These are phyloP conservation scores for Bucorvus abyssinicus DNA, from an alignment of 2,797 vertebrate genomes.

Conservation along the genomic window DNA sequence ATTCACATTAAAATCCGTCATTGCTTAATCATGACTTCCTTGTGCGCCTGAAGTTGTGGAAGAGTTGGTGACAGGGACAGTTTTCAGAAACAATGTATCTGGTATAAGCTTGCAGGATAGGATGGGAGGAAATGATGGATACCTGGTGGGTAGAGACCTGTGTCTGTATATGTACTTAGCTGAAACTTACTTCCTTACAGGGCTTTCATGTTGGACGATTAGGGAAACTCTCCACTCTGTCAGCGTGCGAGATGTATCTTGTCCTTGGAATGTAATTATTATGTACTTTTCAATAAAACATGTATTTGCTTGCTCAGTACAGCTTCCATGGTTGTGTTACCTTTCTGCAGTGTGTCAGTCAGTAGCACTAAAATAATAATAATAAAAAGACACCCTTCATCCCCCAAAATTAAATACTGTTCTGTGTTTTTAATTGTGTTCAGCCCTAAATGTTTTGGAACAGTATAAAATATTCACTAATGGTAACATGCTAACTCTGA, in stretches of 20 bases:
- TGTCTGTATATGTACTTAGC: not conserved
- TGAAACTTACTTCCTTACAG: not conserved
- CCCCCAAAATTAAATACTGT: not conserved
- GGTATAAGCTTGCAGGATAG: not conserved
- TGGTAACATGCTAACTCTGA: not conserved
- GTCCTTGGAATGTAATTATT: not conserved
- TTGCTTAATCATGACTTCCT: not conserved
- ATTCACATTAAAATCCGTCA: too few relatives aligned
- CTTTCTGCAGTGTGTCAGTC: not conserved
- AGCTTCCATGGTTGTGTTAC: not conserved
- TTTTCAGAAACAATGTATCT: not conserved
- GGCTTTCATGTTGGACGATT: not conserved
- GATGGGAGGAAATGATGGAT: not conserved
- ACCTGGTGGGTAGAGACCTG: fast-evolving
- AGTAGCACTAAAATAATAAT: not conserved
- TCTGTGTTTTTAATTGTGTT: not conserved
- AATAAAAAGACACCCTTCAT: not conserved
- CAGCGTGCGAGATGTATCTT: not conserved
- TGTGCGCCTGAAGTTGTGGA: not conserved
- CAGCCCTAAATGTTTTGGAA: not conserved
- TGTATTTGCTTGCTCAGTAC: not conserved
- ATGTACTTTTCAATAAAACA: not conserved
- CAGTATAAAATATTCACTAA: not conserved
- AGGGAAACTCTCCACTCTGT: not conserved
- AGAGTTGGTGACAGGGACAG: not conserved